Evolutionary conservation across 2,888 invertebrate genomes (phyloP).

Genomic region (Bibio marci): DNA sequence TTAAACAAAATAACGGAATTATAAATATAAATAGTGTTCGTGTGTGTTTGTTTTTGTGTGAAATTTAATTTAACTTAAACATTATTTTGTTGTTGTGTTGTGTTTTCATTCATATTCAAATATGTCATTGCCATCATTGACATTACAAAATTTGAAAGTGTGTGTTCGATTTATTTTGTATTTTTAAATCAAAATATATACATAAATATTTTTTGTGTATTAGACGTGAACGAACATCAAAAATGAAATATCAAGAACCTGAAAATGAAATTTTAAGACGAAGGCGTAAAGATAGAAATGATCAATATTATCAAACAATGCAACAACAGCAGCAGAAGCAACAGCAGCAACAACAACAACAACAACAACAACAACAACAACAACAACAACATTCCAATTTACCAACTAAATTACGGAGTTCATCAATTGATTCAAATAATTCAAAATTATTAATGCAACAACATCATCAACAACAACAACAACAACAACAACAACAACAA

Average conservation of each 20-base stretch:
- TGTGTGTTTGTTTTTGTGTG: too few relatives aligned
- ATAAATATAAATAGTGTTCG: too few relatives aligned
- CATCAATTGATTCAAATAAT: slow-evolving; percentile 8
- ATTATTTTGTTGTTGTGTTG: too few relatives aligned
- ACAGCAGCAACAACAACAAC: slow-evolving; percentile 5
- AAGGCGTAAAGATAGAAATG: slow-evolving; percentile 9
- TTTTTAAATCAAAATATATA: too few relatives aligned
- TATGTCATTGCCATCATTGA: too few relatives aligned
- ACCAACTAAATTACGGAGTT: slow-evolving; percentile 10
- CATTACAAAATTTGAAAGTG: too few relatives aligned
- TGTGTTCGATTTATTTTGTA: too few relatives aligned
- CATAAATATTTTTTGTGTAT: too few relatives aligned
- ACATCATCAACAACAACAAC: slow-evolving; percentile 8
- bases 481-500: background rate
- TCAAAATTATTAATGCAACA: slow-evolving; percentile 1
- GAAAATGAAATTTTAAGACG: slow-evolving; percentile 10
- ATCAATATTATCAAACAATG: background rate
- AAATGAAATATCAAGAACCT: slow-evolving; percentile 11
- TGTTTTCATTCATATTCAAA: too few relatives aligned
- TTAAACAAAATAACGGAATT: too few relatives aligned
- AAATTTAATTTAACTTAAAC: too few relatives aligned
- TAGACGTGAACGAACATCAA: slow-evolving; percentile 8
- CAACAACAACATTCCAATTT: background rate
- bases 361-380: slow-evolving; percentile 5
- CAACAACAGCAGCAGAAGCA: slow-evolving; percentile 3